Conservation (phyloP, 1,140 invertebrate species). For the Lamellibrachia luymesi region DNA sequence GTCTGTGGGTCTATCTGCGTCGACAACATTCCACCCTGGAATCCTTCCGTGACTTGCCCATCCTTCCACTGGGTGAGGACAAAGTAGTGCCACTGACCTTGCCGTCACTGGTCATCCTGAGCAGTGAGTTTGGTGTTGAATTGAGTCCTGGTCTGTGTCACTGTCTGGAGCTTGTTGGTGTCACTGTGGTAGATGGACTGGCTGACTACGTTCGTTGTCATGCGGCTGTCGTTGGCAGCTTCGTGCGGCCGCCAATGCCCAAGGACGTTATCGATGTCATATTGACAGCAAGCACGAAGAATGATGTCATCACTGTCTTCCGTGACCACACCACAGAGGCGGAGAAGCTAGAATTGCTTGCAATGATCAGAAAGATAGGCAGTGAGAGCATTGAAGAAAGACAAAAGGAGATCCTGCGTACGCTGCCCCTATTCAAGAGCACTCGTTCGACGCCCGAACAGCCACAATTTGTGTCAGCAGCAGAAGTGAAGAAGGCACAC, state of each 20-base stretch:
- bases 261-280: not conserved
- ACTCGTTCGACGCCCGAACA: not conserved
- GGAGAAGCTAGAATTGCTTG: not conserved
- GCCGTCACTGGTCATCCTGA: not conserved
- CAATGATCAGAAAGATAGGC: not conserved
- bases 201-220: not conserved
- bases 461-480: not conserved
- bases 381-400: not conserved
- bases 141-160: not conserved
- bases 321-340: not conserved
- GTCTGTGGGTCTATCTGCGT: not conserved
- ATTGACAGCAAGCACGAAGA: not conserved
- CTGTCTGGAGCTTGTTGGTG: not conserved
- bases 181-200: not conserved
- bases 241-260: not conserved
- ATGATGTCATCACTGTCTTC: not conserved
- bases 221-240: not conserved
- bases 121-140: not conserved
- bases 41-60: not conserved
- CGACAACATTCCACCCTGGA: not conserved
- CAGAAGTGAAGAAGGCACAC: not conserved
- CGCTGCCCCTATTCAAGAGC: not conserved
- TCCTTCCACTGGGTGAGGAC: not conserved
- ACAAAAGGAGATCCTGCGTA: not conserved
- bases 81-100: not conserved